These are phyloP conservation scores for Orthosia incerta DNA, from an alignment of 2,888 invertebrate species.

Conservation along the genomic window DNA sequence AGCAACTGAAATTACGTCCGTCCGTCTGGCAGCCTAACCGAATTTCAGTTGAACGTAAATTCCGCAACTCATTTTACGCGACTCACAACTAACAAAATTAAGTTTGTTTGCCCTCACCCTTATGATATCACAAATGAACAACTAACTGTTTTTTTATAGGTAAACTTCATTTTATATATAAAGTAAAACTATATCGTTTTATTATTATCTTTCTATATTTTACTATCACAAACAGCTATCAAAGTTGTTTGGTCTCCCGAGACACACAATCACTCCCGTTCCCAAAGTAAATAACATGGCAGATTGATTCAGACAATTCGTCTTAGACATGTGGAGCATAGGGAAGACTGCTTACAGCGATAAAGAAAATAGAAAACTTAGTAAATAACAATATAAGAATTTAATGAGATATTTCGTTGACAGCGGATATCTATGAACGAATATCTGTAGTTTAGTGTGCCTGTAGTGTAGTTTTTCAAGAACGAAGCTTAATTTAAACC, in stretches of 20 bases:
- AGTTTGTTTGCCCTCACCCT: too few relatives aligned
- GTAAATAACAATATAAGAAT: not conserved
- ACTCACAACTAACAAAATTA: too few relatives aligned
- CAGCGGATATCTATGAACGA: not conserved
- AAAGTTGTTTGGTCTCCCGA: constrained; percentile 39
- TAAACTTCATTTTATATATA: not conserved
- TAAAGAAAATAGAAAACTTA: constrained; percentile 1
- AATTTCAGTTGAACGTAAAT: too few relatives aligned
- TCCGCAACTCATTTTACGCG: too few relatives aligned
- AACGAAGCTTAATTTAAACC: not conserved
- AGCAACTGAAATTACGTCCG: too few relatives aligned
- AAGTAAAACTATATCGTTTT: constrained; percentile 11
- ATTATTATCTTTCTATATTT: constrained; percentile 24
- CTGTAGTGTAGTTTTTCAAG: too few relatives aligned
- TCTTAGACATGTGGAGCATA: constrained; percentile 21
- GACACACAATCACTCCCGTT: constrained; percentile 41
- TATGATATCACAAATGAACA: too few relatives aligned
- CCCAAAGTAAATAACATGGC: constrained; percentile 46
- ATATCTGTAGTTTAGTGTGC: too few relatives aligned
- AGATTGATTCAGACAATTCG: constrained; percentile 47
- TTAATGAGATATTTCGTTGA: not conserved
- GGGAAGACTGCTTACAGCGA: not conserved
- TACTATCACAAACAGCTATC: constrained; percentile 30
- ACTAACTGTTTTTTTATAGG: too few relatives aligned
- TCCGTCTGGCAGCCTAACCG: too few relatives aligned